These are phyloP conservation scores for Lytechinus variegatus DNA, from an alignment of 35 echinoderm and acorn worm species.

Conservation along the genomic window DNA sequence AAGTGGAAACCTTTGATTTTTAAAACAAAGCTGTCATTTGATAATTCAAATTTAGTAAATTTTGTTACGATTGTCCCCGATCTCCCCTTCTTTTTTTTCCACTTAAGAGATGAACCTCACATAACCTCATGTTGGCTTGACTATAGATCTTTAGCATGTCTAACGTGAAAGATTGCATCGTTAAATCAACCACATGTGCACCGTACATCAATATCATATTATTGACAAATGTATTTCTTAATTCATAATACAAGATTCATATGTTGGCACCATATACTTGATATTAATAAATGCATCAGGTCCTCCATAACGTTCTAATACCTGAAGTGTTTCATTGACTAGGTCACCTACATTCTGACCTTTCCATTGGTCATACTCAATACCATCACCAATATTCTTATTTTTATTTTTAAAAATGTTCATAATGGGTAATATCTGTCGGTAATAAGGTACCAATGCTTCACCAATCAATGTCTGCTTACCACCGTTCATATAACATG, in stretches of 20 bases:
- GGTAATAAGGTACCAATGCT: slow-evolving; percentile 90
- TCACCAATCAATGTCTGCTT: slow-evolving; percentile 70
- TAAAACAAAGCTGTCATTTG: too few relatives aligned
- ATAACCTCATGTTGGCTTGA: too few relatives aligned
- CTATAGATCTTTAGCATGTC: too few relatives aligned
- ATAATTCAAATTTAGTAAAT: too few relatives aligned
- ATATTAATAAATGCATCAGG: slow-evolving; percentile 92
- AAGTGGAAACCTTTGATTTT: too few relatives aligned
- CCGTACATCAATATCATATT: neutral
- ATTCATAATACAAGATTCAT: slow-evolving; percentile 88
- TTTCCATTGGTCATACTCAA: slow-evolving; percentile 88
- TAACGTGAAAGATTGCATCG: neutral
- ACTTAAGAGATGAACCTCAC: too few relatives aligned
- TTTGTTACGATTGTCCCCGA: too few relatives aligned
- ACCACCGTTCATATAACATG: slow-evolving; percentile 63
- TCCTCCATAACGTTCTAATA: slow-evolving; percentile 83
- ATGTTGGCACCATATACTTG: slow-evolving; percentile 95
- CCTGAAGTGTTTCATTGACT: slow-evolving; percentile 79
- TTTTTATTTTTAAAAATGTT: slow-evolving; percentile 94
- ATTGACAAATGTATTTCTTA: neutral
- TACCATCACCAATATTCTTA: slow-evolving; percentile 89
- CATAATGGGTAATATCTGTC: slow-evolving; percentile 85
- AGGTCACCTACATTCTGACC: slow-evolving; percentile 84
- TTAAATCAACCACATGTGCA: neutral
- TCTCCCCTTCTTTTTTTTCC: too few relatives aligned